Conservation (phyloP, 1,140 invertebrate species). For the Hirudo medicinalis region DNA sequence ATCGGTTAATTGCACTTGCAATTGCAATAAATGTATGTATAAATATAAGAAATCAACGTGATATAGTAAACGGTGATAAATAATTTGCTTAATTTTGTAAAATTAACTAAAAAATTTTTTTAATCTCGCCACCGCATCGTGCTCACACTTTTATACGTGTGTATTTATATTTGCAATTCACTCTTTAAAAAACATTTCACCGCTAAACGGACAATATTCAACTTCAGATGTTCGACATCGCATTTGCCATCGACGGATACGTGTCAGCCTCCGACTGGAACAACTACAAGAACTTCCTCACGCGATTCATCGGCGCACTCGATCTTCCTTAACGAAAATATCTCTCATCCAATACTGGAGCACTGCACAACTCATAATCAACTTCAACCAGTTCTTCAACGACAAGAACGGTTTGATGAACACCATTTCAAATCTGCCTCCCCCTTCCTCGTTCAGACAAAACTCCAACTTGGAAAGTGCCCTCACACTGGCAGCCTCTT, state of each 20-base stretch:
- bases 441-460: too few species aligned
- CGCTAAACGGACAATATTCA: not conserved
- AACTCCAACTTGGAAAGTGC: slow-evolving; percentile 1
- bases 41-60: too few species aligned
- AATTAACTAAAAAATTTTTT: too few species aligned
- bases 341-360: slow-evolving; percentile 14
- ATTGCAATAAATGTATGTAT: too few species aligned
- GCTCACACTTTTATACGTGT: too few species aligned
- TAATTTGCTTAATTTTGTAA: too few species aligned
- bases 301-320: not conserved
- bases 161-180: too few species aligned
- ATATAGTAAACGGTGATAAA: too few species aligned
- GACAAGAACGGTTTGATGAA: slow-evolving; percentile 4
- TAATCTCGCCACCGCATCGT: too few species aligned
- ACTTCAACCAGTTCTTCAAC: slow-evolving; percentile 14
- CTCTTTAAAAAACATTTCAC: not conserved
- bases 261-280: not conserved
- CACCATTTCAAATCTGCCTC: slow-evolving; percentile 16
- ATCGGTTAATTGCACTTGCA: too few species aligned
- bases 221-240: slow-evolving; percentile 5
- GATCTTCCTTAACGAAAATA: not conserved
- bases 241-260: not conserved
- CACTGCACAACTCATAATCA: slow-evolving; percentile 12
- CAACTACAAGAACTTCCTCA: not conserved
- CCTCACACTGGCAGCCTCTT: not conserved